These are phyloP conservation scores for Colaptes auratus DNA, from an alignment of 2,113 vertebrate genomes.

Conservation along the genomic window DNA sequence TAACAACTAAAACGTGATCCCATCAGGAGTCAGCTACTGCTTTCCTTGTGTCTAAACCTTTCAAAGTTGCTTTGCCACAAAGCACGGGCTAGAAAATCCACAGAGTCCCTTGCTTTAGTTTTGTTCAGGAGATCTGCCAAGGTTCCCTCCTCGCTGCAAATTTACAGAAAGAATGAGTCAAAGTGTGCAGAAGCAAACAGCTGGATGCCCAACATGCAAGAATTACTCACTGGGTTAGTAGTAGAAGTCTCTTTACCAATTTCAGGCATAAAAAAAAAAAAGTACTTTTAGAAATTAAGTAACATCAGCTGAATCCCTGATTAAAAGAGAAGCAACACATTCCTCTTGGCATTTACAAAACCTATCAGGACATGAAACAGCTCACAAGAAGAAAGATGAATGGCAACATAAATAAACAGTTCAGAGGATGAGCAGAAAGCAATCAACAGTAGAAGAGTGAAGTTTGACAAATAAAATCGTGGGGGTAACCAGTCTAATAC, in stretches of 20 bases:
- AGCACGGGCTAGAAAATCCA: not conserved
- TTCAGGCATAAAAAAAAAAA: not conserved
- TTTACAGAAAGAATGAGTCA: slow-evolving; percentile 10
- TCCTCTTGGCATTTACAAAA: not conserved
- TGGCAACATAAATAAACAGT: not conserved
- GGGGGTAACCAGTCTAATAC: not conserved
- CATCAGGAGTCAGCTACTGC: not conserved
- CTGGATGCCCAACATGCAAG: not conserved
- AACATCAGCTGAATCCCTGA: not conserved
- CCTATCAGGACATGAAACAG: not conserved
- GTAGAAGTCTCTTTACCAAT: not conserved
- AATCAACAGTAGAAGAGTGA: not conserved
- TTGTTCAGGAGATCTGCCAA: not conserved
- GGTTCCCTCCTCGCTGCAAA: not conserved
- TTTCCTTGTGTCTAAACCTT: not conserved
- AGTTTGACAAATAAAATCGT: not conserved
- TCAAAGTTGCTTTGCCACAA: not conserved
- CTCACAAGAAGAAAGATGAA: not conserved
- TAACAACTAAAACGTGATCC: not conserved
- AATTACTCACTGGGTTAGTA: not conserved
- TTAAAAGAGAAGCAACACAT: not conserved
- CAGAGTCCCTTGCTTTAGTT: not conserved
- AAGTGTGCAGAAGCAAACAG: not conserved
- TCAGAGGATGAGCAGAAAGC: not conserved
- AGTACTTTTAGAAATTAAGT: not conserved